A percentile compares a stretch with the other conserved stretches of the same genome.
Conservation (phyloP, 2,797 vertebrate species). For the Phrynocephalus guinanensis region DNA sequence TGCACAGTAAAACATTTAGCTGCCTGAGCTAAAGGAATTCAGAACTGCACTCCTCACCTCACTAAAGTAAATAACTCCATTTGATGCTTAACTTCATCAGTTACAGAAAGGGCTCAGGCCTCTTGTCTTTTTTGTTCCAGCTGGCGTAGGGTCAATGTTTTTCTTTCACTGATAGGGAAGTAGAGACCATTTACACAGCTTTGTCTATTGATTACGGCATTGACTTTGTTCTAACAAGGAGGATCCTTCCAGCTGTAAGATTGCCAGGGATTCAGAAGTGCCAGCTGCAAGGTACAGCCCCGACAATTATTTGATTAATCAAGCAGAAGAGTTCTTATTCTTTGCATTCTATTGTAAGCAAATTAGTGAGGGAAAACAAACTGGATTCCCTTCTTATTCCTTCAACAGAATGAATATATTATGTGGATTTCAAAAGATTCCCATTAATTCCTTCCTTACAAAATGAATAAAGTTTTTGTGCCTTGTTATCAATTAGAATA, state of each 20-base stretch:
- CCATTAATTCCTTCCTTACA: slow-evolving; percentile 2
- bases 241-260: slow-evolving; percentile 55
- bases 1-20: not conserved
- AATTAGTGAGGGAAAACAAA: slow-evolving; percentile 5
- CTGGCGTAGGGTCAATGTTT: slow-evolving; percentile 21
- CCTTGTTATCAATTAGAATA: not conserved
- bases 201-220: slow-evolving; percentile 50
- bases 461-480: slow-evolving; percentile 2
- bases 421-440: not conserved
- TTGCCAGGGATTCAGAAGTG: slow-evolving; percentile 47
- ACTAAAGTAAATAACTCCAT: slow-evolving; percentile 22
- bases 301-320: slow-evolving; percentile 22
- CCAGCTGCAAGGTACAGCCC: slow-evolving; percentile 28
- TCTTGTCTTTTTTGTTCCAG: slow-evolving; percentile 20
- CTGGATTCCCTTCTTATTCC: not conserved
- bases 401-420: not conserved
- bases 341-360: not conserved
- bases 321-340: not conserved
- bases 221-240: slow-evolving; percentile 34
- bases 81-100: slow-evolving; percentile 25
- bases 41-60: slow-evolving; percentile 2
- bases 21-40: slow-evolving; percentile 18
- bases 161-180: slow-evolving; percentile 53
- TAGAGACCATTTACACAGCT: slow-evolving; percentile 49
- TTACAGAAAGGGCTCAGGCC: slow-evolving; percentile 23